These are phyloP conservation scores for Psephotus haematonotus DNA, from an alignment of 2,113 vertebrate genomes.

Conservation along the genomic window DNA sequence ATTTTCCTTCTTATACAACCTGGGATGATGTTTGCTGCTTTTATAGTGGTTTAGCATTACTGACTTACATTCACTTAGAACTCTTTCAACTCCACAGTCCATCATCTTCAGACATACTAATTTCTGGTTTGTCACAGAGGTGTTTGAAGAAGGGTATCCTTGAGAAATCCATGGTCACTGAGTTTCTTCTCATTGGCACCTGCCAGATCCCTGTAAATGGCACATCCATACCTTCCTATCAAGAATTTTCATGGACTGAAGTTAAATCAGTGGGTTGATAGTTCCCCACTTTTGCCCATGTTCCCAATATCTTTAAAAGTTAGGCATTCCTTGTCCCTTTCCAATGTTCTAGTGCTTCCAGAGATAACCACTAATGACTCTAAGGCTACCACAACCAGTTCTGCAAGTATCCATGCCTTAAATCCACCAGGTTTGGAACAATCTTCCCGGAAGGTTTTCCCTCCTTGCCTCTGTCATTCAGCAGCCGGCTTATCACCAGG, in stretches of 20 bases:
- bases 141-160: background rate
- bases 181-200: background rate
- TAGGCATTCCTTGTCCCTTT: background rate
- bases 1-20: background rate
- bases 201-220: background rate
- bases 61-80: background rate
- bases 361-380: background rate
- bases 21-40: background rate
- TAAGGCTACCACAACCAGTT: background rate
- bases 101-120: background rate
- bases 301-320: background rate
- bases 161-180: background rate
- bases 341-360: background rate
- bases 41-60: background rate
- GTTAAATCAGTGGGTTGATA: background rate
- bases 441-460: conserved; percentile 11
- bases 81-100: background rate
- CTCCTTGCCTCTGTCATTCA: conserved; percentile 33
- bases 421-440: conserved; percentile 20
- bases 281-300: background rate
- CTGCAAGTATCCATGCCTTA: background rate
- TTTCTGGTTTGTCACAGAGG: background rate
- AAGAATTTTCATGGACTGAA: background rate
- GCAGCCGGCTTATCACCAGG: conserved; percentile 43
- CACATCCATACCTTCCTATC: background rate